Evolutionary conservation across 2,797 vertebrate species (phyloP).

Genomic region (Podargus strigoides): DNA sequence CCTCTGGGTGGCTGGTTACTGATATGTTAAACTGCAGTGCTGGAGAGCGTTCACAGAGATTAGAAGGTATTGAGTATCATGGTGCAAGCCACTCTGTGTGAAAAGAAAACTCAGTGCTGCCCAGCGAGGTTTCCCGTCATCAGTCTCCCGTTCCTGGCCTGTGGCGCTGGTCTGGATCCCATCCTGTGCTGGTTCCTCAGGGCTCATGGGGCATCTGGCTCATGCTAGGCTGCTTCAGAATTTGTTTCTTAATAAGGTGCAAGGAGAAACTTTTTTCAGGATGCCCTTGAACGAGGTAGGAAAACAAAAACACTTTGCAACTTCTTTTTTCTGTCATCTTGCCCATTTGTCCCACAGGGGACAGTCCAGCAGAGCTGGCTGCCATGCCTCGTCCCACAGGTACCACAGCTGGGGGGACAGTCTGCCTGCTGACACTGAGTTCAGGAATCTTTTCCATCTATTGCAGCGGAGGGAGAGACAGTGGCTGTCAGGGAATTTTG

Average conservation of each 20-base stretch:
- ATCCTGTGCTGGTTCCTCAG: rapidly evolving
- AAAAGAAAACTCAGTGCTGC: not conserved
- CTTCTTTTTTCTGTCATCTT: not conserved
- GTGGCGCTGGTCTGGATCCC: rapidly evolving
- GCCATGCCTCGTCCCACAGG: not conserved
- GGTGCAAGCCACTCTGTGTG: not conserved
- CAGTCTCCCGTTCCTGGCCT: not conserved
- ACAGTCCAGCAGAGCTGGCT: not conserved
- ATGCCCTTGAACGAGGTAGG: not conserved
- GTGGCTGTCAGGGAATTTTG: not conserved
- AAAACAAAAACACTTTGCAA: not conserved
- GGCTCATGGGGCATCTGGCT: not conserved
- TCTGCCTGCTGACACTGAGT: not conserved
- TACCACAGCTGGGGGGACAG: not conserved
- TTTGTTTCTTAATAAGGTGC: not conserved
- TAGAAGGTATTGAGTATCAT: not conserved
- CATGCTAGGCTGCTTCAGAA: not conserved
- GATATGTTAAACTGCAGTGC: not conserved
- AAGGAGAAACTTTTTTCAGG: not conserved
- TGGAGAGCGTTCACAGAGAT: not conserved
- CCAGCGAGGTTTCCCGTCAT: too few species aligned
- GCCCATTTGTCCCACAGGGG: not conserved
- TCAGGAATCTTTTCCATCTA: not conserved
- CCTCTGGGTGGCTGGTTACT: not conserved
- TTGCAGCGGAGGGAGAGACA: not conserved